Conservation (phyloP, 2,797 vertebrate genomes). For the Rallus crepitans region DNA sequence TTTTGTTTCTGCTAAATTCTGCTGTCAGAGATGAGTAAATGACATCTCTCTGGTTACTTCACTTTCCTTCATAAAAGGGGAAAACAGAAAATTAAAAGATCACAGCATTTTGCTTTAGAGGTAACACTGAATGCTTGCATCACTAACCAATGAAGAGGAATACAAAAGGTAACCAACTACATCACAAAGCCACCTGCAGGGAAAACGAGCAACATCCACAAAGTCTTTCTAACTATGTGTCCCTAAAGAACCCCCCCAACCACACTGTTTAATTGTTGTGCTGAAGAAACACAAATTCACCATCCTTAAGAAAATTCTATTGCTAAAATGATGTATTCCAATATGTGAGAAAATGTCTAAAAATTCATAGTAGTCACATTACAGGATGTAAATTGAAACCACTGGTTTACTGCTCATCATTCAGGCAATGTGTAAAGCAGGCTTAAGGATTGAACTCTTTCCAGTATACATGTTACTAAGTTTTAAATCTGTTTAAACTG, state of each 20-base stretch:
- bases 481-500: neutral
- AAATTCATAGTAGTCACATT: neutral
- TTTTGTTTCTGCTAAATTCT: neutral
- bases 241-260: neutral
- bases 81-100: neutral
- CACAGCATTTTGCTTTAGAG: neutral
- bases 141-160: neutral
- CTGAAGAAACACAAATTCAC: neutral
- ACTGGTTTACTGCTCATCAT: neutral
- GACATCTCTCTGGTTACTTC: neutral
- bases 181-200: rapidly evolving
- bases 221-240: neutral
- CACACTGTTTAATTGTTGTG: neutral
- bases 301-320: neutral
- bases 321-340: neutral
- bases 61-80: neutral
- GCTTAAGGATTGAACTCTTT: neutral
- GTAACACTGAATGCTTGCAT: neutral
- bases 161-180: neutral
- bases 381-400: neutral
- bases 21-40: neutral
- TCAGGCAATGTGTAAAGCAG: neutral
- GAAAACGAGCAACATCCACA: neutral
- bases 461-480: neutral
- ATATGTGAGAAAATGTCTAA: neutral